Base-by-base conservation (phyloP, 1,140 invertebrate genomes). In the Drosophila parabipectinata region DNA sequence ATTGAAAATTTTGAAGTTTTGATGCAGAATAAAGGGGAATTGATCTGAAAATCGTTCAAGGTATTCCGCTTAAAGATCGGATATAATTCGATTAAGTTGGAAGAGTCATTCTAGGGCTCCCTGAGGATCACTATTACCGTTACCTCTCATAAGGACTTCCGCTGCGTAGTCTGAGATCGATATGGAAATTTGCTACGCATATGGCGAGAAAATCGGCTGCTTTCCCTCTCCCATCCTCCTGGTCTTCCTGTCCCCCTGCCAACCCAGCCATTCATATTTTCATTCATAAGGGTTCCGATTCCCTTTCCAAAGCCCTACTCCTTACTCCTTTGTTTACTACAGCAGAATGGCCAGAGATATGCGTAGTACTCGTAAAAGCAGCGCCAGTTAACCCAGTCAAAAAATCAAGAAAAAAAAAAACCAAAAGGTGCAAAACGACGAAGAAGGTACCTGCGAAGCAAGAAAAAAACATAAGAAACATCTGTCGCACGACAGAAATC, bases 241-340 rank as follows among this genome's bases (percentile, higher is more conserved):
- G 39, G 1, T 34, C 18, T 52, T 15, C 45, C 45, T 8, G 5
- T n/a, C 9, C 52, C 48, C 12, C 63, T n/a, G 51, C 15, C 48
- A 28, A 51, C 9, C 45, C 41, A 18, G 15, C 59, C 75, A 82
- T 83, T 82, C 79, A 83, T 75, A 67, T 71, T 50, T 79, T 79
- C 79, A 83, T 83, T 83, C 79, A 82, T 82, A 62, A 69, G 62
- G 47, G 37, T 24, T 14, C 21, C 15, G 18, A 47, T 34, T 21
- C 37, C 30, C 63, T 18, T 48, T 37, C 34, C 18, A 66, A 28
- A 18, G 39, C 7, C 54, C 26, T 69, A 69, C 75, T 60, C 41
- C 64, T 72, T 79, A 74, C 75, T 60, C 41, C 64, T 72, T 79
- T 83, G 79, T 83, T 83, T 83, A 83, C 80, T 79, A 83, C 52